Base-by-base conservation (phyloP, 2,797 vertebrate species). In the Benthosema pterotum region DNA sequence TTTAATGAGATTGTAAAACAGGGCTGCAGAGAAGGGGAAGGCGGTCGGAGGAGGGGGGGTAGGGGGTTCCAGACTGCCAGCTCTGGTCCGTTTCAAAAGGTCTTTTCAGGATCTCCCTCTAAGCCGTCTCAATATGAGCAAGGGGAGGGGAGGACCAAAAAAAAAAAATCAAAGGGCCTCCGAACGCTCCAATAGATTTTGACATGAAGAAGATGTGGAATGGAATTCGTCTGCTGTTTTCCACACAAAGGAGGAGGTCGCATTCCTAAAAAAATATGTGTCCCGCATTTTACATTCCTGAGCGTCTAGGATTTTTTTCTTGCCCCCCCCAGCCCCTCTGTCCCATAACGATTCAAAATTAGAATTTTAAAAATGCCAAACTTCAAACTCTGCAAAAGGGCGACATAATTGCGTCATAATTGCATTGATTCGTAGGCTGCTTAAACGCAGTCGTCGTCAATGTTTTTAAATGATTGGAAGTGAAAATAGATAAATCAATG, bases 1-100 rank as follows among this genome's bases (percentile, higher is more conserved):
- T 94, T 93, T 93, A 93, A 93, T 91, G 91, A 92, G 92, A 92
- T 93, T 94, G 92, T 93, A 93, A 92, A 92, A 92, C 89, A 90
- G 89, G 89, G 90, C 89, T 50, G 79, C 79, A 81, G 76, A 82
- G 75, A 78, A 88, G 63, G 77, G 83, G 80, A 82, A 84, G 75
- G 83, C 76, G 82, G n/a, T n/a, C n/a, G 83, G 75, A 79, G 87
- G 87, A 83, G 87, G 82, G 84, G 85, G 77, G 82, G 78, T 81
- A 83, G 77, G 79, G 87, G 87, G 84, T 88, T 82, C 87, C 87
- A 89, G 90, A 92, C 87, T 89, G 88, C 89, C 83, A 87, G 88
- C 84, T 89, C 80, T 88, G 82, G 85, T 88, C 89, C 80, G 67
- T 86, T 89, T 92, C 88, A 91, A 92, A 92, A 91, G 90, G 87